Percentiles rank a stretch among this genome's conserved stretches.
phyloP scores from a whole-genome alignment of 2,797 vertebrate species.

The Fistularia tabacaria region DNA sequence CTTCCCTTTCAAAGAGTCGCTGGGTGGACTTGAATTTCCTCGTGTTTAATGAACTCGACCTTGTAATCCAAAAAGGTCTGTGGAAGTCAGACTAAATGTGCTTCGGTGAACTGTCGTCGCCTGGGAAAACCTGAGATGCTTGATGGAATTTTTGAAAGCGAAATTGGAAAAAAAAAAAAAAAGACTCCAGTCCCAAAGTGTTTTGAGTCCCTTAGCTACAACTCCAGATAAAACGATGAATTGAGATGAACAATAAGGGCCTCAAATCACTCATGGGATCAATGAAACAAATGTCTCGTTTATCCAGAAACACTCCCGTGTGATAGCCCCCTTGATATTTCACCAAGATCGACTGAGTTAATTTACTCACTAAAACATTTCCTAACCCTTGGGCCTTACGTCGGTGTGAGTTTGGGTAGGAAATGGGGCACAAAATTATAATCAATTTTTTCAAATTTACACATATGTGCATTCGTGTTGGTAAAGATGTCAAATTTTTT shows the following conservation, averaged over 20 bases:
- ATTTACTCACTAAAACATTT: slow-evolving; percentile 38
- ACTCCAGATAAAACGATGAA: slow-evolving; percentile 62
- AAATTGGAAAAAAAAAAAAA: slow-evolving; percentile 1
- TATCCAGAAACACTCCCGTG: slow-evolving; percentile 46
- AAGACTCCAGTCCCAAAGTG: neutral
- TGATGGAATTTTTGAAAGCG: slow-evolving; percentile 40
- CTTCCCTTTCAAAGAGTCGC: slow-evolving; percentile 30
- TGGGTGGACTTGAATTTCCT: slow-evolving; percentile 33
- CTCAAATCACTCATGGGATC: slow-evolving; percentile 44
- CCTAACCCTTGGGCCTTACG: slow-evolving; percentile 15
- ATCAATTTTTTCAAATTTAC: too few relatives aligned
- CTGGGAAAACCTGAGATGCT: slow-evolving; percentile 12
- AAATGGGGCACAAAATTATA: slow-evolving; percentile 33
- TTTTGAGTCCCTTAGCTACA: slow-evolving; percentile 34
- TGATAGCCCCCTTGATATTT: slow-evolving; percentile 49
- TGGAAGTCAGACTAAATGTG: slow-evolving; percentile 8
- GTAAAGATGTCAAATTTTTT: too few relatives aligned
- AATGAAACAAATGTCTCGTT: slow-evolving; percentile 55
- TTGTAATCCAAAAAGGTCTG: slow-evolving; percentile 23
- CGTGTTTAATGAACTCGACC: slow-evolving; percentile 49
- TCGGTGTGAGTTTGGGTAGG: slow-evolving; percentile 14
- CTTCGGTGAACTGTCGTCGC: neutral
- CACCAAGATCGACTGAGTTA: slow-evolving; percentile 38
- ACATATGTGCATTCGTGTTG: too few relatives aligned
- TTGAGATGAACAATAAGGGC: slow-evolving; percentile 55